phyloP scores from a whole-genome alignment of 2,888 invertebrate species.

The Dendrolimus houi region DNA sequence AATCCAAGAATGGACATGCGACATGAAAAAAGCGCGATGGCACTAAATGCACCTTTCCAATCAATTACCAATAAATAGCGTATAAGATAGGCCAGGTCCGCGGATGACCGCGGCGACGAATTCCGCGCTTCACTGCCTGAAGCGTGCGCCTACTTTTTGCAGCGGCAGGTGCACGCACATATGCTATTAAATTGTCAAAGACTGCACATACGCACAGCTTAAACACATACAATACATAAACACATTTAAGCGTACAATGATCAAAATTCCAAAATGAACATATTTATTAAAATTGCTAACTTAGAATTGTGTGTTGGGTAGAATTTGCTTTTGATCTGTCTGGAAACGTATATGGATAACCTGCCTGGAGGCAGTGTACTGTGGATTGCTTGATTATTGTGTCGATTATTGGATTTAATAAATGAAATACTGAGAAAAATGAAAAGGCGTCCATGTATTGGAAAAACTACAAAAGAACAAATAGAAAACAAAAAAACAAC shows the following conservation, averaged over 20 bases:
- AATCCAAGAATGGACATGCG: slow-evolving; percentile 36
- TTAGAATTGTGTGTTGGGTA: too few species aligned
- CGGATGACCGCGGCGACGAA: slow-evolving; percentile 61
- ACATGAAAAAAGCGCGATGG: slow-evolving; percentile 40
- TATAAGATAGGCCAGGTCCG: slow-evolving; percentile 55
- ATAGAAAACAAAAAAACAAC: too few species aligned
- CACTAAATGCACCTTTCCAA: slow-evolving; percentile 65
- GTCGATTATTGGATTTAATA: too few species aligned
- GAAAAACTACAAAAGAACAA: too few species aligned
- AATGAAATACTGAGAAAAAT: too few species aligned
- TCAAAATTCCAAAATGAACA: not conserved
- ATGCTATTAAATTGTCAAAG: slow-evolving; percentile 77
- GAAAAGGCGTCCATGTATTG: too few species aligned
- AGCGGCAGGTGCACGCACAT: slow-evolving; percentile 68
- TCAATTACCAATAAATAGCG: slow-evolving; percentile 73
- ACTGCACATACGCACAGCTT: slow-evolving; percentile 43
- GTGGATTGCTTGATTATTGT: too few species aligned
- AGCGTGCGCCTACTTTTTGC: slow-evolving; percentile 73
- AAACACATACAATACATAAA: not conserved
- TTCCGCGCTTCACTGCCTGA: slow-evolving; percentile 67
- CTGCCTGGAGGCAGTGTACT: too few species aligned
- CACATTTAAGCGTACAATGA: not conserved
- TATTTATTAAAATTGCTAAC: too few species aligned
- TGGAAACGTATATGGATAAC: too few species aligned
- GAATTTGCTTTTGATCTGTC: too few species aligned